Evolutionary conservation across 2,888 invertebrate genomes (phyloP), one percentile per base, ranked within the genome.

Genomic region (Parnassius glacialis): DNA sequence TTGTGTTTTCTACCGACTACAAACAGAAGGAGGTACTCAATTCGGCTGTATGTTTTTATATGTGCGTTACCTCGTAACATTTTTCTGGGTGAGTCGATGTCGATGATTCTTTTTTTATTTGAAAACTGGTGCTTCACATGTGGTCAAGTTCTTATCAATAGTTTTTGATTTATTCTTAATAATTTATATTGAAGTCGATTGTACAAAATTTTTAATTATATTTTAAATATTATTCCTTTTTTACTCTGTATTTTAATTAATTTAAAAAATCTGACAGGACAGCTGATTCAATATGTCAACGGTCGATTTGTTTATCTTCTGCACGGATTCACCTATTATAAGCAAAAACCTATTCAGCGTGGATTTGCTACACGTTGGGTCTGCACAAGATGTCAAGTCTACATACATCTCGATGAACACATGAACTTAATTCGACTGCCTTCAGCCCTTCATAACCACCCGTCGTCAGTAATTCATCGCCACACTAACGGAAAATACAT

Each of bases 311-410:
- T 71, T 1, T 75, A 65, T 41, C 59, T 76, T 34, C 64, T 69
- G 42, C 44, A 71, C 34, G 75, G 76, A 3, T 73, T 70, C 61
- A 74, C 79, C 5, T 80, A 75, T 64, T 79, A 78, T 60, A 76
- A 54, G 59, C 73, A 72, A 55, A 64, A 68, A 57, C 12, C 53
- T 12, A 65, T 79, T 3, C 65, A 66, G 10, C 60, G 64, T 11
- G 65, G 69, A 2, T 9, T 20, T 0, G 74, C 66, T 3, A 50
- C 63, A 3, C 69, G 75, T 2, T 79, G 78, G 79, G 59, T 41
- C 16, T 66, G 65, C 62, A 71, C 67, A 0, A 59, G 58, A 47
- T 61, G 67, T 53, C 57, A 65, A 55, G 54, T 64, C 3, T 68
- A 68, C 25, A 53, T 67, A 12, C 67, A 68, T 44, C 61, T 68